Conservation (phyloP, 2,888 invertebrate species). For the Polietes domitor region DNA sequence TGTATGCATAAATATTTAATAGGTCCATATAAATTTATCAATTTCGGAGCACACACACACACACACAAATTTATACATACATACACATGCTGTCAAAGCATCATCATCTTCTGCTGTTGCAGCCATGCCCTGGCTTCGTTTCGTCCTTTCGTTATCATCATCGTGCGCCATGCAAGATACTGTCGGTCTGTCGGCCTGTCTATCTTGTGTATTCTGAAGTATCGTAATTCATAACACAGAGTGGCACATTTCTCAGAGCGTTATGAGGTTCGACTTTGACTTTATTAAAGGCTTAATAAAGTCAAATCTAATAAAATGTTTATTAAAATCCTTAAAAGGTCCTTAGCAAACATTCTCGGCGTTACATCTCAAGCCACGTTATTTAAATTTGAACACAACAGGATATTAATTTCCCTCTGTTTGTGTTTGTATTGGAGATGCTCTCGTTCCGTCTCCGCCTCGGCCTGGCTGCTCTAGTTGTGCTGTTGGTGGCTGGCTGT, state of each 20-base stretch:
- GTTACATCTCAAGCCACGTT: slow-evolving; percentile 26
- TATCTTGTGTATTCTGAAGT: slow-evolving; percentile 25
- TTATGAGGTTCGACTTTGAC: neutral
- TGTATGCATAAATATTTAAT: slow-evolving; percentile 47
- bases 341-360: slow-evolving; percentile 10
- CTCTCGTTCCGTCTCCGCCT: too few species aligned
- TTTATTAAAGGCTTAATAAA: slow-evolving; percentile 56
- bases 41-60: slow-evolving; percentile 15
- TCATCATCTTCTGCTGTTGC: too few species aligned
- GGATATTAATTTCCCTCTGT: slow-evolving; percentile 44
- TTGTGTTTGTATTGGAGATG: neutral
- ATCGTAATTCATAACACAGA: slow-evolving; percentile 29
- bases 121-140: too few species aligned
- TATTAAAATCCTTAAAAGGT: slow-evolving; percentile 23
- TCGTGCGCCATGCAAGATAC: neutral
- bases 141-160: too few species aligned
- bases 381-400: slow-evolving; percentile 48
- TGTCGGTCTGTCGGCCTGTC: neutral
- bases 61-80: neutral
- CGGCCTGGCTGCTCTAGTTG: neutral
- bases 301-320: slow-evolving; percentile 52
- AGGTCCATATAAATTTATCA: slow-evolving; percentile 39
- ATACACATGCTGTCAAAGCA: too few species aligned
- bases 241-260: neutral
- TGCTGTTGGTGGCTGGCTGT: neutral